Evolutionary conservation across 2,888 invertebrate genomes (phyloP).

Genomic region (Escarpia spicata): DNA sequence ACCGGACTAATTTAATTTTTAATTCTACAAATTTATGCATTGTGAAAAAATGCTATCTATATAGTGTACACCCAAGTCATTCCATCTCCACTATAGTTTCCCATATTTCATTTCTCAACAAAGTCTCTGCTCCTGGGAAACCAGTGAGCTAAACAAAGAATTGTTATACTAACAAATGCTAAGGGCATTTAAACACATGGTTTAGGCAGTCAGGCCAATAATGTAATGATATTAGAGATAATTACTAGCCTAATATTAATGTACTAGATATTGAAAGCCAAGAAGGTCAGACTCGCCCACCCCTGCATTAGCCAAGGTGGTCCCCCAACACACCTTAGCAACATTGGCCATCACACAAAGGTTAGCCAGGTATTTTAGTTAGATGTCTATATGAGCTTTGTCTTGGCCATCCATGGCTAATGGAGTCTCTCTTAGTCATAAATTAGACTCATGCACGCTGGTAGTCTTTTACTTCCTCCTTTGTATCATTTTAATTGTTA

Average conservation of each 20-base stretch:
- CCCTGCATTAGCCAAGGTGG: not conserved
- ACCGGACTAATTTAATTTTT: not conserved
- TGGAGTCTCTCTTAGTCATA: not conserved
- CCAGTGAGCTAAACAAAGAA: not conserved
- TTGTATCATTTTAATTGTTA: too few relatives aligned
- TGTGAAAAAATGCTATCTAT: not conserved
- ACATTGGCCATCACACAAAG: too few relatives aligned
- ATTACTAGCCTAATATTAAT: not conserved
- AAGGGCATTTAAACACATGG: not conserved
- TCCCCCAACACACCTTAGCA: too few relatives aligned
- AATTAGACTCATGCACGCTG: not conserved
- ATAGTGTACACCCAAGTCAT: not conserved
- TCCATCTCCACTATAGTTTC: not conserved
- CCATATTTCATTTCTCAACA: not conserved
- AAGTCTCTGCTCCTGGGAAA: not conserved
- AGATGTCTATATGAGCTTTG: not conserved
- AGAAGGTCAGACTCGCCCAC: too few relatives aligned
- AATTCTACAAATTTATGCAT: not conserved
- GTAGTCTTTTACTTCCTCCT: not conserved
- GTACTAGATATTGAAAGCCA: not conserved
- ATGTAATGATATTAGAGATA: not conserved
- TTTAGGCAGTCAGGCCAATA: not conserved
- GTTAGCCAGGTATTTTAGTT: not conserved
- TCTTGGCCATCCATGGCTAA: not conserved
- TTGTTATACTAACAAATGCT: not conserved